These are phyloP conservation scores for Illadopsis cleaveri DNA, from an alignment of 2,113 vertebrate genomes.

Conservation along the genomic window DNA sequence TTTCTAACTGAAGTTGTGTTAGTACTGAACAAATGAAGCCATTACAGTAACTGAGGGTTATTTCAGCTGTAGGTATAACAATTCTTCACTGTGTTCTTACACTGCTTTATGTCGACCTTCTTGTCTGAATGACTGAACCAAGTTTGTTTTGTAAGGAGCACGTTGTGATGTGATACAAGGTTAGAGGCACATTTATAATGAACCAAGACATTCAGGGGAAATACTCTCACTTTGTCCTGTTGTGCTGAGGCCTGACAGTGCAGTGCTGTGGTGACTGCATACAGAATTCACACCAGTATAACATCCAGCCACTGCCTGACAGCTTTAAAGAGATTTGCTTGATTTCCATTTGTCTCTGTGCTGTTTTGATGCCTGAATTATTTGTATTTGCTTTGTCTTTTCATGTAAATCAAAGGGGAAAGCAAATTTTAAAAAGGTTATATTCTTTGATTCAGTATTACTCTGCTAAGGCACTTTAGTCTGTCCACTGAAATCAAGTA, in stretches of 20 bases:
- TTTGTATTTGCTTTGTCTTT: background rate
- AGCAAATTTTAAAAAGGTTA: background rate
- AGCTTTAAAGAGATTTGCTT: background rate
- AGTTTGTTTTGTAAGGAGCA: background rate
- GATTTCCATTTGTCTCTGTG: background rate
- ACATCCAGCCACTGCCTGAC: background rate
- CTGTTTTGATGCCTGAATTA: background rate
- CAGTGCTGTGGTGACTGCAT: background rate
- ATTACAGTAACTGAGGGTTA: background rate
- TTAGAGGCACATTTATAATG: background rate
- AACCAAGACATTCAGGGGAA: background rate
- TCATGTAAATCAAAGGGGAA: background rate
- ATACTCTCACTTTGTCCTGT: background rate
- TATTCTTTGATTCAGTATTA: background rate
- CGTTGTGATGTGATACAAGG: background rate
- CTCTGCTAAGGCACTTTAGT: background rate
- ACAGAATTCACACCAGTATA: background rate
- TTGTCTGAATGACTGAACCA: background rate
- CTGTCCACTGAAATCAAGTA: background rate
- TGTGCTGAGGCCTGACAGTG: background rate
- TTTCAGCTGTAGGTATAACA: background rate
- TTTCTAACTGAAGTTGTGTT: background rate
- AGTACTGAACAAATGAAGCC: background rate
- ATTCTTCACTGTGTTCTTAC: background rate
- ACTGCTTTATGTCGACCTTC: background rate